Evolutionary conservation across 2,797 vertebrate genomes (phyloP).

Genomic region (Falco peregrinus): DNA sequence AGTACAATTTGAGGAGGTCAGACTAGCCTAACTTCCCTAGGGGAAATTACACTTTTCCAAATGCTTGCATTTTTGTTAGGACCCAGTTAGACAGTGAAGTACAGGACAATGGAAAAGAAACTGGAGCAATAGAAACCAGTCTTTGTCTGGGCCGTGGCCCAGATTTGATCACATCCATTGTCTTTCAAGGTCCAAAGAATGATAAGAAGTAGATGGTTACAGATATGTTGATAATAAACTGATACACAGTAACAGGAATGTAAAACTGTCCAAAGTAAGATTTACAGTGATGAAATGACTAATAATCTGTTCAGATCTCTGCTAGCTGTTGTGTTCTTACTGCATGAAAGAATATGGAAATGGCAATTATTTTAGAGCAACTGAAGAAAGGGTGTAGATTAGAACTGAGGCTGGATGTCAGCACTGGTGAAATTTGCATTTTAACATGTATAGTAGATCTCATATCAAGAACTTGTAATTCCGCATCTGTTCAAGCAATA

Average conservation of each 20-base stretch:
- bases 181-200: neutral
- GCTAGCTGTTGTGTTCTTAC: neutral
- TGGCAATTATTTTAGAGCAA: neutral
- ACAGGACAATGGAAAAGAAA: neutral
- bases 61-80: neutral
- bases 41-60: slow-evolving; percentile 27
- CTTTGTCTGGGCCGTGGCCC: neutral
- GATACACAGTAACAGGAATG: neutral
- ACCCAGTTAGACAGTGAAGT: neutral
- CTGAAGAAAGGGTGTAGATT: neutral
- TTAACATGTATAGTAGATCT: neutral
- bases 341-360: neutral
- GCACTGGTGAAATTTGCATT: neutral
- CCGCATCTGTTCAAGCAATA: neutral
- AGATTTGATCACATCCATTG: neutral
- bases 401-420: neutral
- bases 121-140: neutral
- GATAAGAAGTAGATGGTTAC: neutral
- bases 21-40: neutral
- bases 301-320: neutral
- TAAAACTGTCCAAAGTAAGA: neutral
- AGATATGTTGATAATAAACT: neutral
- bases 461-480: neutral
- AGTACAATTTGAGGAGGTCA: slow-evolving; percentile 18
- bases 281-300: neutral